Conservation (phyloP, 2,888 invertebrate species). For the Allygus modestus region DNA sequence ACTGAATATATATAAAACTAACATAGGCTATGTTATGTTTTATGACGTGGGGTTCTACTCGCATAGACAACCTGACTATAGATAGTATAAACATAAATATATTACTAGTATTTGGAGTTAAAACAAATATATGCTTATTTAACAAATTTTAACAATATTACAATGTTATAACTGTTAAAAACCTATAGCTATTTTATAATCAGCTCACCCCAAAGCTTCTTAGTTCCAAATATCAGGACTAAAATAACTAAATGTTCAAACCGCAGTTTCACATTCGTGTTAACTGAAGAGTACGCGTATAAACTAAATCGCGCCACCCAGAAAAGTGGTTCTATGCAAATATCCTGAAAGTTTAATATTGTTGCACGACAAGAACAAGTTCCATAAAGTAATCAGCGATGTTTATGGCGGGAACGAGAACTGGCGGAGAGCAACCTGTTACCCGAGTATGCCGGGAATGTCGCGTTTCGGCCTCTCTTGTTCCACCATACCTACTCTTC, state of each 20-base stretch:
- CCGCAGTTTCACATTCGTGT: neutral
- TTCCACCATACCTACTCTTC: neutral
- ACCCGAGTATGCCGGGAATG: conserved; percentile 14
- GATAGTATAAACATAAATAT: no score
- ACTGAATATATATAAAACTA: no score
- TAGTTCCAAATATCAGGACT: no score
- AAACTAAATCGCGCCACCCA: conserved; percentile 28
- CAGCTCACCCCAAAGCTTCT: no score
- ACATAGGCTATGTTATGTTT: no score
- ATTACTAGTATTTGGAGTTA: no score
- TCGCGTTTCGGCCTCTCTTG: neutral
- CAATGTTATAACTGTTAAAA: no score
- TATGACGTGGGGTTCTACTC: no score
- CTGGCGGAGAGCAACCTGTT: neutral
- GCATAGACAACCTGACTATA: no score
- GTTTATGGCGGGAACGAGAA: conserved; percentile 18
- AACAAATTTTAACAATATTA: no score
- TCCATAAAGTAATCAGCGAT: conserved; percentile 30
- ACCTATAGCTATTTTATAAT: no score
- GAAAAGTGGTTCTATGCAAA: conserved; percentile 35
- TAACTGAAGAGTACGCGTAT: neutral
- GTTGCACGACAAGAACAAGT: conserved; percentile 37
- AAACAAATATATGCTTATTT: no score
- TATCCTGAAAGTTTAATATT: conserved; percentile 35
- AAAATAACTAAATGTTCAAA: neutral